A percentile compares a stretch with the other conserved stretches of the same genome.
Evolutionary conservation across 1,140 invertebrate genomes (phyloP).

Genomic region (Euura saliciscinereae): DNA sequence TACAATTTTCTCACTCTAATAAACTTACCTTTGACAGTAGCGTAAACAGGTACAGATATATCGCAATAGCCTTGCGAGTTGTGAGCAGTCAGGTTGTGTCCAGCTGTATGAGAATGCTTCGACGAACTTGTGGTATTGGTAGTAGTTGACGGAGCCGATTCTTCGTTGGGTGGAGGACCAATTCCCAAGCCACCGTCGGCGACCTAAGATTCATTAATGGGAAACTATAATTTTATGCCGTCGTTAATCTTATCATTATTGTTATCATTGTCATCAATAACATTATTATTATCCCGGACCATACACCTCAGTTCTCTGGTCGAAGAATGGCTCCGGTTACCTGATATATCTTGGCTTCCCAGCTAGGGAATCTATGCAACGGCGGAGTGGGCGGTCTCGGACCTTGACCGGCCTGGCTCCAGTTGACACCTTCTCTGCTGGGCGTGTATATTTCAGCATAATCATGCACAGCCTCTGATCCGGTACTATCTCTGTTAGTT

Average conservation of each 20-base stretch:
- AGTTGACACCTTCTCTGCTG: slow-evolving; percentile 70
- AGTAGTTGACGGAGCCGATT: slow-evolving; percentile 52
- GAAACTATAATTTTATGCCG: background rate
- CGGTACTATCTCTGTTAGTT: slow-evolving; percentile 47
- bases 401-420: slow-evolving; percentile 49
- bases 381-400: slow-evolving; percentile 86
- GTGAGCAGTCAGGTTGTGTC: slow-evolving; percentile 54
- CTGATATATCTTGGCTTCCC: slow-evolving; percentile 95
- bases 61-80: slow-evolving; percentile 75
- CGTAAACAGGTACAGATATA: slow-evolving; percentile 92
- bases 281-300: background rate
- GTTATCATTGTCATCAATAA: background rate
- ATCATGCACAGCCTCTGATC: slow-evolving; percentile 79
- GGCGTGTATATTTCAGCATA: slow-evolving; percentile 95
- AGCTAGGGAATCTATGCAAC: slow-evolving; percentile 86
- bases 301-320: background rate
- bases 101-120: slow-evolving; percentile 55
- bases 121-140: slow-evolving; percentile 54
- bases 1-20: no score
- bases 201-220: slow-evolving; percentile 60
- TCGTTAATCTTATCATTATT: slow-evolving; percentile 15
- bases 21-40: slow-evolving; percentile 88
- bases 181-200: slow-evolving; percentile 81
- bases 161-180: slow-evolving; percentile 53
- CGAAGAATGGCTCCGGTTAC: slow-evolving; percentile 44